A percentile compares a stretch with the other conserved stretches of the same genome.
Evolutionary conservation across 1,140 invertebrate genomes (phyloP).

Genomic region (Semibalanus balanoides): DNA sequence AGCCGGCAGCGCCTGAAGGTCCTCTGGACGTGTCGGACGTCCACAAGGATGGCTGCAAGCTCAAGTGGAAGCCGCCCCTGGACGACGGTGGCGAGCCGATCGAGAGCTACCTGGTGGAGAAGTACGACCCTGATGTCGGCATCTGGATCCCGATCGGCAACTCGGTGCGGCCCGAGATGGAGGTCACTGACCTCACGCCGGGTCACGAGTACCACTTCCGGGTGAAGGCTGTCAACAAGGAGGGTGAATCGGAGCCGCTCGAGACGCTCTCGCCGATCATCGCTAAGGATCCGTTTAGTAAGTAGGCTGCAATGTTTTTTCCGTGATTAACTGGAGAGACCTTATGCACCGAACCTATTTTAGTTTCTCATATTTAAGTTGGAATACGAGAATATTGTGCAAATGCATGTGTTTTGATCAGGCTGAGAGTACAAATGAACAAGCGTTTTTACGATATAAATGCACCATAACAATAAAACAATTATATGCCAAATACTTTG

Average conservation of each 20-base stretch:
- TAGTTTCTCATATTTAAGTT: too few species aligned
- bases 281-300: slow-evolving; percentile 93
- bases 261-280: slow-evolving; percentile 79
- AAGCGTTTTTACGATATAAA: too few species aligned
- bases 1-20: slow-evolving; percentile 83
- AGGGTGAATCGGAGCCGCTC: slow-evolving; percentile 92
- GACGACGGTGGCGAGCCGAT: slow-evolving; percentile 95
- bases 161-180: slow-evolving; percentile 63
- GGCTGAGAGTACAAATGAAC: too few species aligned
- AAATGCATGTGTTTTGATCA: too few species aligned
- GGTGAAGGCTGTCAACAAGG: slow-evolving; percentile 91
- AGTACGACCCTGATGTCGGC: slow-evolving; percentile 79
- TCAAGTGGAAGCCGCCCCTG: slow-evolving; percentile 95
- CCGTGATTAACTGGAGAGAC: too few species aligned
- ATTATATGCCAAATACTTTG: too few species aligned
- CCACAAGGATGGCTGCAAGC: slow-evolving; percentile 82
- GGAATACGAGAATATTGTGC: too few species aligned
- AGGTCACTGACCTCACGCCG: slow-evolving; percentile 71
- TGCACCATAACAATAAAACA: too few species aligned
- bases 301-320: too few species aligned
- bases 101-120: slow-evolving; percentile 89
- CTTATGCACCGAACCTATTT: too few species aligned
- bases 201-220: slow-evolving; percentile 97
- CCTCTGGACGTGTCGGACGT: slow-evolving; percentile 90
- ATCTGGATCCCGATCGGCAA: slow-evolving; percentile 78